Base-by-base conservation (phyloP, 2,113 vertebrate species). In the Syrmaticus mikado region DNA sequence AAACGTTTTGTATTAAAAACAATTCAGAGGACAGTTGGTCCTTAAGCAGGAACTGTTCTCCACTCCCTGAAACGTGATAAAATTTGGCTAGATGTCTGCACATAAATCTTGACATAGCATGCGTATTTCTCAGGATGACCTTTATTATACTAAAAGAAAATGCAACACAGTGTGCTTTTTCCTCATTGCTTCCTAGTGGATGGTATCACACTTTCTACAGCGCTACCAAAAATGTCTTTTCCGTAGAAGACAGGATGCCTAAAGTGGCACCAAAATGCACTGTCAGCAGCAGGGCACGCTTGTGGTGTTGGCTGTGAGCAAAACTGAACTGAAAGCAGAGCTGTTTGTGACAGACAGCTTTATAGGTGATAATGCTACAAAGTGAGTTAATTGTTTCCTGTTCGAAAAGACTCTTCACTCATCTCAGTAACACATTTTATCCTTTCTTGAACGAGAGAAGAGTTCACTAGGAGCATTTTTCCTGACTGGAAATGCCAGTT, bases 191-290 rank as follows among this genome's bases (percentile, higher is more conserved):
- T 45, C 32, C 64, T 18, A 0, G 22, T 24, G 48, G 41, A 15
- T 68, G 43, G 15, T 84, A 61, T 67, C 77, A 58, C 46, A 2
- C 25, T 21, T 70, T 5, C 16, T 18, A 2, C n/a, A 24, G 3
- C 61, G 61, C 36, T 45, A 0, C 21, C 58, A 83, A 28, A 16
- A 34, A 10, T 3, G 8, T 30, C 38, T 12, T 20, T 19, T 8
- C 9, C 28, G 4, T 2, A 11, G 66, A 7, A 38, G 34, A 48
- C 67, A 40, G 81, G 11, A 38, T 25, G 38, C 68, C 64, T 21
- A 7, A 32, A 46, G 67, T 78, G 30, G 8, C 24, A 3, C 13
- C 21, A 0, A 1, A 52, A 19, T 0, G 1, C 3, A 0, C 13
- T 13, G 1, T 1, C 60, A 48, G 67, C 61, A 32, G 45, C 61